Conservation (phyloP, 2,797 vertebrate genomes). For the Spondyliosoma cantharus region DNA sequence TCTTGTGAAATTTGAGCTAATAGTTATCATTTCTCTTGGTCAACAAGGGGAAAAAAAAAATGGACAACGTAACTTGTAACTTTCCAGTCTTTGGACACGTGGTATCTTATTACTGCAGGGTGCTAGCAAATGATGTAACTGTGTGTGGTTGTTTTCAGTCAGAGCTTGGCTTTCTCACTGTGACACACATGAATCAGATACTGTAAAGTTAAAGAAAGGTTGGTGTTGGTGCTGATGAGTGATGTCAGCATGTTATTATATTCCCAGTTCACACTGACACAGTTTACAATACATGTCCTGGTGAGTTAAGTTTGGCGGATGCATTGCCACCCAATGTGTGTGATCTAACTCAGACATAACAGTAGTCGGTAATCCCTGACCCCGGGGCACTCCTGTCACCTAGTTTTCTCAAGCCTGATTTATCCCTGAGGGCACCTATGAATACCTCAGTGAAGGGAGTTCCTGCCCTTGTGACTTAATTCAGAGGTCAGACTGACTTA, state of each 20-base stretch:
- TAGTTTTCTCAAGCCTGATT: constrained; percentile 45
- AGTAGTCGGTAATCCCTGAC: constrained; percentile 41
- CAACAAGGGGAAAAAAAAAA: neutral
- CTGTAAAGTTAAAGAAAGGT: neutral
- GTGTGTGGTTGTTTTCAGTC: neutral
- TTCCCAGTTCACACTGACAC: neutral
- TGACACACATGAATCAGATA: neutral
- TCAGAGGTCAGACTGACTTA: constrained; percentile 19
- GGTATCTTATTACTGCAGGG: neutral
- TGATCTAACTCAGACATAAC: constrained; percentile 43
- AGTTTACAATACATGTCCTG: neutral
- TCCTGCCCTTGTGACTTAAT: constrained; percentile 33
- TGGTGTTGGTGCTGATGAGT: neutral
- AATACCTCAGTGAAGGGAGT: constrained; percentile 26
- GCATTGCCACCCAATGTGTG: constrained; percentile 13
- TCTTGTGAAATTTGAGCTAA: neutral
- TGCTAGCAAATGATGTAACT: neutral
- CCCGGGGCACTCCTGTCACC: constrained; percentile 28
- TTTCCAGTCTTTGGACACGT: constrained; percentile 6
- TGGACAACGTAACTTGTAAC: neutral
- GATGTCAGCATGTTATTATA: neutral
- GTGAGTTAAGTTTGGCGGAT: constrained; percentile 14
- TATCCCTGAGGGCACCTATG: constrained; percentile 19
- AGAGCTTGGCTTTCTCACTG: neutral
- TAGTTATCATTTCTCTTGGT: neutral